Conservation (phyloP, 1,140 invertebrate genomes). For the Lamellibrachia luymesi region DNA sequence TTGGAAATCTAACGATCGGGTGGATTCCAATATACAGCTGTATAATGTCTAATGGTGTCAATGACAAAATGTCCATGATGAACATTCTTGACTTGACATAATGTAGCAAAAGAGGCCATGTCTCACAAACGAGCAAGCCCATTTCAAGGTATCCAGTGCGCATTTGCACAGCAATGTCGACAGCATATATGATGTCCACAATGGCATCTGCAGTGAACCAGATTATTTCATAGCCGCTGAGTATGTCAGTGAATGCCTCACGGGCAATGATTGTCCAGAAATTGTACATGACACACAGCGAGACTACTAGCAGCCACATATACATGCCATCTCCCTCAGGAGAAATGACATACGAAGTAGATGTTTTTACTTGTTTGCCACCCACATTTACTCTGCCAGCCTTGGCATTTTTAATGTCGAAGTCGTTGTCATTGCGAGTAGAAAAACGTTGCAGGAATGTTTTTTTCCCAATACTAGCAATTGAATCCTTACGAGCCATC, state of each 20-base stretch:
- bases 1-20: conserved; percentile 57
- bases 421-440: background rate
- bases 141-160: conserved; percentile 94
- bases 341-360: conserved; percentile 70
- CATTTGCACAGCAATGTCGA: conserved; percentile 86
- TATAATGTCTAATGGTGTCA: conserved; percentile 84
- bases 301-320: conserved; percentile 88
- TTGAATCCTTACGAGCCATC: no score
- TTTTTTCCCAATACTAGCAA: no score
- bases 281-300: conserved; percentile 88
- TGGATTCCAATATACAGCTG: conserved; percentile 60
- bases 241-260: conserved; percentile 83
- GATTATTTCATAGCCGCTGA: conserved; percentile 58
- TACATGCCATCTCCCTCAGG: conserved; percentile 94
- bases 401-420: background rate
- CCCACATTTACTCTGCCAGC: background rate
- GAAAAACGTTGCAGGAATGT: background rate
- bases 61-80: conserved; percentile 76
- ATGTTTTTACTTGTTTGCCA: background rate
- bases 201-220: conserved; percentile 82
- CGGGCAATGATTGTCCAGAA: conserved; percentile 92
- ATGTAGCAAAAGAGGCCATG: conserved; percentile 81
- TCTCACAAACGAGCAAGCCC: conserved; percentile 90
- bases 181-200: conserved; percentile 80
- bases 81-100: conserved; percentile 84